Base-by-base conservation (phyloP, 2,888 invertebrate genomes). In the Amorpha juglandis region DNA sequence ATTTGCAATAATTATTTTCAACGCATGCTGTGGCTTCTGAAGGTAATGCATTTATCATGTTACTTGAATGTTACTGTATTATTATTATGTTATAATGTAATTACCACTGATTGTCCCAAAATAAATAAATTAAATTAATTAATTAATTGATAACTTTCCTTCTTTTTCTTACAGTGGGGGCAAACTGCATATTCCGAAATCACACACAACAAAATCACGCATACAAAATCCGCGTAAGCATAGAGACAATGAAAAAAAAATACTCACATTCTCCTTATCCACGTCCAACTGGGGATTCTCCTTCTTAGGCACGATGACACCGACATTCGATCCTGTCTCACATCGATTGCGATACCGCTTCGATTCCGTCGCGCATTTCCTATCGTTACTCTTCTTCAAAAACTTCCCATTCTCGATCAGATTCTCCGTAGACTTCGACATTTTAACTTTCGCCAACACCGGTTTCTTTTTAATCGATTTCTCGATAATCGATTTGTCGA, bases 241-340 rank as follows among this genome's bases (percentile, higher is more conserved):
- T n/a, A n/a, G 4, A 27, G 27, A 4, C 27, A 27, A 27, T 27
- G 4, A 27, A 27, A 27, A 27, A 21, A 66, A 52, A 19, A 14
- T 77, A 93, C 93, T 93, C 19, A 94, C 93, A 70, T 93, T 93
- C 62, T 92, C 90, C 73, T 84, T 80, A 64, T 93, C 92, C 9
- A 88, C 80, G 63, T 92, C 91, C 62, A 92, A 64, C 52, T 92
- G 92, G 0, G 75, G 73, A 16, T 79, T 85, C 12, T 82, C 80
- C 63, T 78, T 84, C 69, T 82, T 90, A 1, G 84, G 83, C 27
- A 85, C n/a, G 48, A 80, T 84, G 27, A 84, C 75, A 0, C 75
- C 77, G 67, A 76, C 68, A 58, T 62, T 35, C 64, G 63, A 67
- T 48, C 69, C 58, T 45, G 63, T 48, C 11, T 73, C 76, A 11